Evolutionary conservation across 1,140 invertebrate species (phyloP).

Genomic region (Tetranychus cinnabarinus): DNA sequence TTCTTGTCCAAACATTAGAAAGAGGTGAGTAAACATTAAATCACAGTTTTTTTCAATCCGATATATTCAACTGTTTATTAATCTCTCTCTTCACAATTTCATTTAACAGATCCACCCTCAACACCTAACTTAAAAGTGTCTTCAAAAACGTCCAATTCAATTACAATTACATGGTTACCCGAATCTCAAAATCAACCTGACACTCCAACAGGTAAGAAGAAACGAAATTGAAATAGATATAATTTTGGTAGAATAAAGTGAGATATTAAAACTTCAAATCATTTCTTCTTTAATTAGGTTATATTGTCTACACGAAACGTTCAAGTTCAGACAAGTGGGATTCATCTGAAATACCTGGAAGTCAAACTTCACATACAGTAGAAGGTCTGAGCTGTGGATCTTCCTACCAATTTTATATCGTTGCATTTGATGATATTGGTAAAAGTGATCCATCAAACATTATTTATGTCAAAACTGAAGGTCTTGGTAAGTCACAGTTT

Average conservation of each 20-base stretch:
- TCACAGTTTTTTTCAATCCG: neutral
- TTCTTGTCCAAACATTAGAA: slow-evolving; percentile 41
- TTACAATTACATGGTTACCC: slow-evolving; percentile 11
- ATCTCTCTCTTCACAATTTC: too few species aligned
- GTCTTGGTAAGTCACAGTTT: slow-evolving; percentile 3
- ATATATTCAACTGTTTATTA: too few species aligned
- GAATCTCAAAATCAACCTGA: neutral
- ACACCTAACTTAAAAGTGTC: slow-evolving; percentile 9
- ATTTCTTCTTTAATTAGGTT: slow-evolving; percentile 15
- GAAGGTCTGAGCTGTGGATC: slow-evolving; percentile 36
- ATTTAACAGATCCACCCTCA: slow-evolving; percentile 11
- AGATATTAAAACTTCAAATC: neutral
- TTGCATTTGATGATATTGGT: slow-evolving; percentile 62
- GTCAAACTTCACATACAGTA: neutral
- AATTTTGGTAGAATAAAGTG: neutral
- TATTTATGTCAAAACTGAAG: slow-evolving; percentile 13
- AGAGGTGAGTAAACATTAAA: neutral
- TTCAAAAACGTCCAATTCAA: slow-evolving; percentile 8
- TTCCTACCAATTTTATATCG: slow-evolving; percentile 60
- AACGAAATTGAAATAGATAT: neutral
- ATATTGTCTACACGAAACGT: slow-evolving; percentile 21
- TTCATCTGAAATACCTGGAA: slow-evolving; percentile 13
- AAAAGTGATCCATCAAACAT: slow-evolving; percentile 49
- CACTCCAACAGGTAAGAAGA: neutral
- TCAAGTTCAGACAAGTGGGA: slow-evolving; percentile 32